Conservation (phyloP, 2,113 vertebrate species). For the Romanogobio albipinnatus region DNA sequence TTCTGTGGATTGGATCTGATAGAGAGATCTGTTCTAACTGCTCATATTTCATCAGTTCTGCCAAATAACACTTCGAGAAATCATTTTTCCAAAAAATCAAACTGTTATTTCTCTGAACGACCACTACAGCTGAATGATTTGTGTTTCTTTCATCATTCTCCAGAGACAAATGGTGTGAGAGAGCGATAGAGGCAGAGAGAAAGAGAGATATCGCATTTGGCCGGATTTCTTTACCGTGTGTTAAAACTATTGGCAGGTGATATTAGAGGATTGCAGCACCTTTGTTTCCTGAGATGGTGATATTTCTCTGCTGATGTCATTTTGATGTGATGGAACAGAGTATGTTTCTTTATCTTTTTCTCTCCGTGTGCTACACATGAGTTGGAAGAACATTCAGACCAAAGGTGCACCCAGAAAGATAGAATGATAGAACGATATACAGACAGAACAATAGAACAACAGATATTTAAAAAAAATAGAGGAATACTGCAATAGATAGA, state of each 20-base stretch:
- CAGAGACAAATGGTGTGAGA: constrained; percentile 39
- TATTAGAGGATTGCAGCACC: constrained; percentile 27
- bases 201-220: constrained; percentile 25
- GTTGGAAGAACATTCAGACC: constrained; percentile 30
- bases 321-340: constrained; percentile 38
- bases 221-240: constrained; percentile 28
- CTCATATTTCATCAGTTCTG: constrained; percentile 21
- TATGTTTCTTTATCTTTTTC: background rate
- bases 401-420: background rate
- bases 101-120: constrained; percentile 32
- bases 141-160: constrained; percentile 40
- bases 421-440: background rate
- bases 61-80: constrained; percentile 28
- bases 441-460: background rate
- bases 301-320: constrained; percentile 31
- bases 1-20: constrained; percentile 23
- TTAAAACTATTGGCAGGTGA: constrained; percentile 39
- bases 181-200: background rate
- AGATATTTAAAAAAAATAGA: background rate
- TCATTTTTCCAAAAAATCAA: constrained; percentile 25
- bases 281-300: constrained; percentile 41
- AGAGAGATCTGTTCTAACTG: constrained; percentile 31
- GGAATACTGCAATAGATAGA: background rate
- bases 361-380: constrained; percentile 8
- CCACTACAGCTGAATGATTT: constrained; percentile 17